These are phyloP conservation scores for Lottia gigantea DNA, from an alignment of 2,888 invertebrate genomes.

Conservation along the genomic window DNA sequence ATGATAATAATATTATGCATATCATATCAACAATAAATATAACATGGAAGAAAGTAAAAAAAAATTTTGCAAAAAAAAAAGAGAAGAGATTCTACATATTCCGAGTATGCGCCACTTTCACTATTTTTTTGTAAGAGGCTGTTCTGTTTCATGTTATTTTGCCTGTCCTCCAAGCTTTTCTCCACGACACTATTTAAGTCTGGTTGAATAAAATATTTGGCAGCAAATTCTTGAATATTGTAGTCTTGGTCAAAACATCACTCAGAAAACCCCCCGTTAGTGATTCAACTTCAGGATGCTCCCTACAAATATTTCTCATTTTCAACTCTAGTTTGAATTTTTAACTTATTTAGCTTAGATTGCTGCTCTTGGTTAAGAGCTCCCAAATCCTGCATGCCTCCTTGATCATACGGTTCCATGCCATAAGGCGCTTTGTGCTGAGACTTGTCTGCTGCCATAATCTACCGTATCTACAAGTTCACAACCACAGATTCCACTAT, in stretches of 20 bases:
- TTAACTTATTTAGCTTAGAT: slow-evolving; percentile 63
- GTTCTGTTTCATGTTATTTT: background rate
- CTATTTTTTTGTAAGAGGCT: background rate
- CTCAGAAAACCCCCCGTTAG: slow-evolving; percentile 62
- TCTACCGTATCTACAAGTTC: too few relatives aligned
- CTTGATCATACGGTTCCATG: slow-evolving; percentile 67
- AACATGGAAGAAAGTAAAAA: too few relatives aligned
- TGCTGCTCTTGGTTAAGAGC: slow-evolving; percentile 65
- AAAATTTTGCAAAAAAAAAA: too few relatives aligned
- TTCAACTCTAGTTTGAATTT: slow-evolving; percentile 63
- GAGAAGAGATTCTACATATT: too few relatives aligned
- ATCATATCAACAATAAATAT: too few relatives aligned
- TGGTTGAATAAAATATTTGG: slow-evolving; percentile 22
- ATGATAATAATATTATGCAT: too few relatives aligned
- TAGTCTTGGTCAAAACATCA: slow-evolving; percentile 58
- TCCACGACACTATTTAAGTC: background rate
- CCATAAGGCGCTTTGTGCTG: slow-evolving; percentile 62
- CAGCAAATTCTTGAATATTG: slow-evolving; percentile 64
- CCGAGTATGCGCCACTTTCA: background rate
- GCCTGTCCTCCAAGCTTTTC: slow-evolving; percentile 9
- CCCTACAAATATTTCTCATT: slow-evolving; percentile 64
- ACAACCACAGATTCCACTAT: too few relatives aligned
- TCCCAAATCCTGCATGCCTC: slow-evolving; percentile 59
- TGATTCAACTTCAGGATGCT: slow-evolving; percentile 67
- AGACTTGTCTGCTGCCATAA: slow-evolving; percentile 47